A percentile compares a stretch with the other conserved stretches of the same genome.
These are phyloP conservation scores for Drosophila paranaensis DNA, from an alignment of 2,888 invertebrate species.

Conservation along the genomic window DNA sequence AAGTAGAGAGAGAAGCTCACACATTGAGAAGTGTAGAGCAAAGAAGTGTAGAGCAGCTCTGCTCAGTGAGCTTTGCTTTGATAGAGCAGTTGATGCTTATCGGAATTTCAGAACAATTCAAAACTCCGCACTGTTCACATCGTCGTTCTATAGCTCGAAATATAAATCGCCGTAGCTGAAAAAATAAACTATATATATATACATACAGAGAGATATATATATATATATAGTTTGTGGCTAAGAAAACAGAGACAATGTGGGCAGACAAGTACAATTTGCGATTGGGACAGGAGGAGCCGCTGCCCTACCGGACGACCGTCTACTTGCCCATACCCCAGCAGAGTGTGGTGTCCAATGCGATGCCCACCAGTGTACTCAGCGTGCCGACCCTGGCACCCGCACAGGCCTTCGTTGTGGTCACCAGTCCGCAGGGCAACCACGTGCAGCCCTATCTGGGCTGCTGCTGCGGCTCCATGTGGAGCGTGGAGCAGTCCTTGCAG, in stretches of 20 bases:
- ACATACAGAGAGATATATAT: neutral
- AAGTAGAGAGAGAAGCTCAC: no score
- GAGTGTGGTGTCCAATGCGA: conserved; percentile 9
- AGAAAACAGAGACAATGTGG: conserved; percentile 12
- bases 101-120: conserved; percentile 10
- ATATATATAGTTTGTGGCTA: neutral
- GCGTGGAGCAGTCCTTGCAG: neutral
- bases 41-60: neutral
- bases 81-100: neutral
- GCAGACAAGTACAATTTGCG: neutral
- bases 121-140: conserved; percentile 19
- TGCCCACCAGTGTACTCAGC: conserved; percentile 19
- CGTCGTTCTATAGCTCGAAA: conserved; percentile 17
- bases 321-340: conserved; percentile 23
- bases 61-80: conserved; percentile 14
- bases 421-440: conserved; percentile 32
- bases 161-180: neutral
- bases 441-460: conserved; percentile 17
- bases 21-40: neutral
- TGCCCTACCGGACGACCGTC: conserved; percentile 24
- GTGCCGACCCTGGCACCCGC: conserved; percentile 20
- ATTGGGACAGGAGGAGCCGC: conserved; percentile 1
- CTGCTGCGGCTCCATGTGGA: conserved; percentile 11
- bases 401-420: conserved; percentile 22
- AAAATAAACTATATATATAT: neutral